Conservation (phyloP, 1,140 invertebrate genomes). For the Drosophila nikananu region DNA sequence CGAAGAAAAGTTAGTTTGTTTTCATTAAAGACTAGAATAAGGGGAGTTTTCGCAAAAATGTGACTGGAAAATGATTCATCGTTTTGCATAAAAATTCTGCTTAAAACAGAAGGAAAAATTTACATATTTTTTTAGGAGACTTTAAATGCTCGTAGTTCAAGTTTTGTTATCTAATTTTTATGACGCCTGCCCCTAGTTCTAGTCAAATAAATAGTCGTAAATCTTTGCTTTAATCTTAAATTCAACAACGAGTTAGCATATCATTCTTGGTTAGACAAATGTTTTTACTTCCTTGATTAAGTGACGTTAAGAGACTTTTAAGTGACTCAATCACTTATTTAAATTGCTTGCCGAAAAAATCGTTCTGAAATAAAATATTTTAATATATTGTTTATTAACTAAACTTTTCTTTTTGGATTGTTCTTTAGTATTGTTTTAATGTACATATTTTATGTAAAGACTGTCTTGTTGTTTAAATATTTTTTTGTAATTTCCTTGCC, state of each 20-base stretch:
- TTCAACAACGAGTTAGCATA: neutral
- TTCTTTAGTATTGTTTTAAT: too few relatives aligned
- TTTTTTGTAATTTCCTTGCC: neutral
- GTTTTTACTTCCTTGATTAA: conserved; percentile 5
- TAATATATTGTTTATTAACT: too few relatives aligned
- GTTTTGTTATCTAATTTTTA: conserved; percentile 21
- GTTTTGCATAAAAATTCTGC: conserved; percentile 6
- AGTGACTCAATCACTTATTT: neutral
- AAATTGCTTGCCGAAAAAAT: neutral
- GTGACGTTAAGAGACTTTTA: too few relatives aligned
- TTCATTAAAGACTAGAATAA: neutral
- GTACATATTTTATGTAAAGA: too few relatives aligned
- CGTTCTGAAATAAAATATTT: too few relatives aligned
- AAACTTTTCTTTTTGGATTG: too few relatives aligned
- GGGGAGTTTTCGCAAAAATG: neutral
- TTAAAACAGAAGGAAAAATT: conserved; percentile 1
- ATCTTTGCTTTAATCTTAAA: conserved; percentile 5
- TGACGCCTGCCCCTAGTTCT: neutral
- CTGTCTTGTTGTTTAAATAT: too few relatives aligned
- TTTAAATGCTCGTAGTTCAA: neutral
- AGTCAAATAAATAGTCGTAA: conserved; percentile 3
- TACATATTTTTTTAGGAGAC: neutral
- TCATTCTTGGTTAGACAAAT: neutral
- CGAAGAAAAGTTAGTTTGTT: neutral
- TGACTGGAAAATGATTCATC: conserved; percentile 22